Evolutionary conservation across 2,113 vertebrate genomes (phyloP).

Genomic region (Pseudorasbora parva): DNA sequence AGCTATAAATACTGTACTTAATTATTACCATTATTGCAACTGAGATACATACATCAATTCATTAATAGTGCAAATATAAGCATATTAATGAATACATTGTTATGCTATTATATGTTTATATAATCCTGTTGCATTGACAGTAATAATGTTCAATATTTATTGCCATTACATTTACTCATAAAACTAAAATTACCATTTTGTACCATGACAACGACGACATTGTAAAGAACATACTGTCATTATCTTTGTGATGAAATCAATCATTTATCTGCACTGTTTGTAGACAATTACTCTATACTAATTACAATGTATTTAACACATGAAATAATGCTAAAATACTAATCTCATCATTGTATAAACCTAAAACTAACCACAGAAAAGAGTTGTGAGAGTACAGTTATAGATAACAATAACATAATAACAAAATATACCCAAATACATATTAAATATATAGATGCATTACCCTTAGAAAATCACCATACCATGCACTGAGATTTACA

Average conservation of each 20-base stretch:
- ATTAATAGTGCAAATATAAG: too few species aligned
- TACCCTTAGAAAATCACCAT: background rate
- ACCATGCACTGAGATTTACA: background rate
- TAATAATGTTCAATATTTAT: background rate
- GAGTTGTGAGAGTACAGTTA: background rate
- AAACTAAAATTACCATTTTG: background rate
- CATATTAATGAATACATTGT: too few species aligned
- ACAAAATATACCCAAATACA: background rate
- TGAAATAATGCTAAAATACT: too few species aligned
- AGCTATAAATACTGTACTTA: too few species aligned
- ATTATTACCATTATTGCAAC: too few species aligned
- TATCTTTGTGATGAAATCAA: background rate
- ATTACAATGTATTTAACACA: too few species aligned
- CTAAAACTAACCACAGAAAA: background rate
- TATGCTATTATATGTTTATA: too few species aligned
- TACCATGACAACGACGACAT: background rate
- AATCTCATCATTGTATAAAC: background rate
- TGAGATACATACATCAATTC: too few species aligned
- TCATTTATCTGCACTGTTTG: background rate
- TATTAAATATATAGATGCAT: background rate
- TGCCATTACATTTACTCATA: background rate
- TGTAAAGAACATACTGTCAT: background rate
- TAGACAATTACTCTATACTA: background rate
- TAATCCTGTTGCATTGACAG: too few species aligned
- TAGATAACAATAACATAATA: background rate